Conservation (phyloP, 2,888 invertebrate genomes). For the Lasioglossum lativentre region DNA sequence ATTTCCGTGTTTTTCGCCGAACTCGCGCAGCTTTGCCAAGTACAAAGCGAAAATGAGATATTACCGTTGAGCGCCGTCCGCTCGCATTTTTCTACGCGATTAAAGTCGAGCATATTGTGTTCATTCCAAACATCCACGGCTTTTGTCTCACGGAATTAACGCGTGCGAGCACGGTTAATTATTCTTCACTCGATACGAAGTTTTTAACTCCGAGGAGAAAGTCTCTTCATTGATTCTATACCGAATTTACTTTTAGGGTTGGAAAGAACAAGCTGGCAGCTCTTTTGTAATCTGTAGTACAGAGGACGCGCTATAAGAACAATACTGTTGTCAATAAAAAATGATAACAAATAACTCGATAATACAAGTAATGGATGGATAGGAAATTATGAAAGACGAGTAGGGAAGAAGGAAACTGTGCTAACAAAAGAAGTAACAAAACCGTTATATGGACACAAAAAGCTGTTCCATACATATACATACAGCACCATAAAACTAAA, state of each 20-base stretch:
- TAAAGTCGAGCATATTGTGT: slow-evolving; percentile 32
- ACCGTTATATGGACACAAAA: no score
- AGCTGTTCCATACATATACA: no score
- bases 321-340: no score
- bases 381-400: no score
- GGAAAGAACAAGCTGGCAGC: neutral
- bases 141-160: slow-evolving; percentile 34
- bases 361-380: no score
- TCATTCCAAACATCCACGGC: neutral
- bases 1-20: slow-evolving; percentile 36
- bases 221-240: slow-evolving; percentile 17
- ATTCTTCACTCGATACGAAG: neutral
- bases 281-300: neutral
- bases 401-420: no score
- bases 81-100: slow-evolving; percentile 43
- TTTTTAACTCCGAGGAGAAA: neutral
- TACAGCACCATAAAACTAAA: no score
- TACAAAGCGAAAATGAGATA: slow-evolving; percentile 38
- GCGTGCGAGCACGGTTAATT: slow-evolving; percentile 9
- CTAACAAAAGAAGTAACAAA: no score
- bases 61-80: slow-evolving; percentile 4
- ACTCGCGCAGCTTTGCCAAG: neutral
- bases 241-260: neutral
- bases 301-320: no score
- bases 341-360: no score